phyloP scores from a whole-genome alignment of 2,113 vertebrate genomes.

The Platycercus adscitus region DNA sequence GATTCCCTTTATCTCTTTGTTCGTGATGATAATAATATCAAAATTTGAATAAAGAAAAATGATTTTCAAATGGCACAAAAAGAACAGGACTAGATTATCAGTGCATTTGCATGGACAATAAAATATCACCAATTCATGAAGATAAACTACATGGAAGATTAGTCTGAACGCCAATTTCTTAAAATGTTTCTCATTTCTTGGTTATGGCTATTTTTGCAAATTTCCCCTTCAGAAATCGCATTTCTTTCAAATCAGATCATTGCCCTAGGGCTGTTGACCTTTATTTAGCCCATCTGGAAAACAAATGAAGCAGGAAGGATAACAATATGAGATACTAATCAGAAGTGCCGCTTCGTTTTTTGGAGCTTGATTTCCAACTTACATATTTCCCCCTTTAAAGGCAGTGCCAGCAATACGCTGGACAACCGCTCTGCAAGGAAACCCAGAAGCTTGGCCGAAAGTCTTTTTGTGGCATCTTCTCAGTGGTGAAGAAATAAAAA shows the following conservation, averaged over 20 bases:
- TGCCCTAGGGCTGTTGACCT: conserved; percentile 74
- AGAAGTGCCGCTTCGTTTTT: conserved; percentile 52
- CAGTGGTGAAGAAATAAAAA: background rate
- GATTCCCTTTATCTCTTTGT: background rate
- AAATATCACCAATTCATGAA: conserved; percentile 16
- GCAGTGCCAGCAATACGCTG: conserved; percentile 10
- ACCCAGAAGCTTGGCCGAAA: conserved; percentile 8
- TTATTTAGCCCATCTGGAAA: conserved; percentile 78
- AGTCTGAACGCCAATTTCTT: conserved; percentile 54
- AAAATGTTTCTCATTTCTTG: conserved; percentile 64
- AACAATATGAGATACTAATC: conserved; percentile 73
- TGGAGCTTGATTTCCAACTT: conserved; percentile 48
- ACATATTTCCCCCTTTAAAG: conserved; percentile 54
- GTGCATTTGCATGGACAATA: background rate
- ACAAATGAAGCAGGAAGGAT: conserved; percentile 78
- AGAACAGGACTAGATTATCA: background rate
- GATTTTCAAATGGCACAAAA: background rate
- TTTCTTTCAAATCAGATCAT: conserved; percentile 71
- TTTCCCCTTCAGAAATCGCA: conserved; percentile 73
- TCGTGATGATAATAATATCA: rapidly evolving
- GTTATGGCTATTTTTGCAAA: conserved; percentile 71
- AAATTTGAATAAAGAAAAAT: background rate
- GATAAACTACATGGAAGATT: conserved; percentile 50
- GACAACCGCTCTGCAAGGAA: background rate
- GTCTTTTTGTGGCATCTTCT: background rate